Evolutionary conservation across 2,113 vertebrate species (phyloP).

Genomic region (Zingel zingel): DNA sequence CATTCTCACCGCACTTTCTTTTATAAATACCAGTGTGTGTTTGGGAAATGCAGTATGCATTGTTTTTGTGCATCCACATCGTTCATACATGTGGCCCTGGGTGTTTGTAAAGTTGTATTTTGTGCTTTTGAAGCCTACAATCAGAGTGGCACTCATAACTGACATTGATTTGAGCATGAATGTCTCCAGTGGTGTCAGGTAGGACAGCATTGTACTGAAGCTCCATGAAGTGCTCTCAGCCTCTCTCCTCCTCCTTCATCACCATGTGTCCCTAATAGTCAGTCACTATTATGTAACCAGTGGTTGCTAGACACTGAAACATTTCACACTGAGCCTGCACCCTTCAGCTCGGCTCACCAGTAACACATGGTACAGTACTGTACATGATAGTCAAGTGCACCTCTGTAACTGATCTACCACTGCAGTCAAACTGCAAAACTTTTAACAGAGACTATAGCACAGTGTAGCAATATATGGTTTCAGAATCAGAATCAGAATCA

Average conservation of each 20-base stretch:
- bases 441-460: neutral
- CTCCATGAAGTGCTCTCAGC: constrained; percentile 12
- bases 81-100: neutral
- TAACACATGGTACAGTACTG: neutral
- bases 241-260: constrained; percentile 28
- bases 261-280: constrained; percentile 25
- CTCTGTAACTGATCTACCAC: neutral
- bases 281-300: constrained; percentile 9
- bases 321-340: neutral
- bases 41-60: neutral
- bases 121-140: constrained; percentile 8
- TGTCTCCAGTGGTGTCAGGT: constrained; percentile 13
- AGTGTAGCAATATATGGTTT: neutral
- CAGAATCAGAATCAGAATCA: no score
- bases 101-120: constrained; percentile 5
- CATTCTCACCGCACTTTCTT: neutral
- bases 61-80: no score
- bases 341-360: neutral
- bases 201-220: constrained; percentile 8
- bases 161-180: constrained; percentile 44
- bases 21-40: neutral
- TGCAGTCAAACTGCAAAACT: neutral
- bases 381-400: neutral
- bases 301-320: neutral
- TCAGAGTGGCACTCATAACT: constrained; percentile 1